Evolutionary conservation across 1,140 invertebrate species (phyloP).

Genomic region (Bacillus rossius): DNA sequence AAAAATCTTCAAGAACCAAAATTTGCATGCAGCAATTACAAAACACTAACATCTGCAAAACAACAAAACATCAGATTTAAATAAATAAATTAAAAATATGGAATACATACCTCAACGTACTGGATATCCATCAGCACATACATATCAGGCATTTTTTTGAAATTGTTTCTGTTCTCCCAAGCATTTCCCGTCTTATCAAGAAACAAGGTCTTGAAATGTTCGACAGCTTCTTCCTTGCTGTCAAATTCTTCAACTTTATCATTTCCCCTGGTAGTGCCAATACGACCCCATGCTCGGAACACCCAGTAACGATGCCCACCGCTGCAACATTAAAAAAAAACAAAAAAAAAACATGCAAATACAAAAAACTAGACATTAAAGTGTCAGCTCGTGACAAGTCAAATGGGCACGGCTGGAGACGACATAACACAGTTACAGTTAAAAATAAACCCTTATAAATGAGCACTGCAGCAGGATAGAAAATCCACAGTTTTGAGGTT

Average conservation of each 20-base stretch:
- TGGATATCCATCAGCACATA: slow-evolving; percentile 92
- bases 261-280: slow-evolving; percentile 88
- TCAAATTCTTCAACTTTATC: slow-evolving; percentile 62
- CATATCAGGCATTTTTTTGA: slow-evolving; percentile 72
- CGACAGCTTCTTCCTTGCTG: slow-evolving; percentile 53
- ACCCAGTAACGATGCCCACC: slow-evolving; percentile 60
- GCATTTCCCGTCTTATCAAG: slow-evolving; percentile 80
- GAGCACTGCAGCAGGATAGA: neutral
- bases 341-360: no score
- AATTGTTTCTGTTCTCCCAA: slow-evolving; percentile 62
- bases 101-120: slow-evolving; percentile 54
- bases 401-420: no score
- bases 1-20: no score
- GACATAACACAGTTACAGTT: no score
- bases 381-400: no score
- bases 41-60: no score
- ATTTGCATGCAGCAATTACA: no score
- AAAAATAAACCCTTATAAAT: no score
- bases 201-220: slow-evolving; percentile 63
- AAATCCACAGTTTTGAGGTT: no score
- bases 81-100: neutral
- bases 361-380: no score
- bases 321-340: neutral
- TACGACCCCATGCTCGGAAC: slow-evolving; percentile 91
- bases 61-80: no score